A percentile compares a stretch with the other conserved stretches of the same genome.
Conservation (phyloP, 2,797 vertebrate genomes). For the Sandelia bainsii region DNA sequence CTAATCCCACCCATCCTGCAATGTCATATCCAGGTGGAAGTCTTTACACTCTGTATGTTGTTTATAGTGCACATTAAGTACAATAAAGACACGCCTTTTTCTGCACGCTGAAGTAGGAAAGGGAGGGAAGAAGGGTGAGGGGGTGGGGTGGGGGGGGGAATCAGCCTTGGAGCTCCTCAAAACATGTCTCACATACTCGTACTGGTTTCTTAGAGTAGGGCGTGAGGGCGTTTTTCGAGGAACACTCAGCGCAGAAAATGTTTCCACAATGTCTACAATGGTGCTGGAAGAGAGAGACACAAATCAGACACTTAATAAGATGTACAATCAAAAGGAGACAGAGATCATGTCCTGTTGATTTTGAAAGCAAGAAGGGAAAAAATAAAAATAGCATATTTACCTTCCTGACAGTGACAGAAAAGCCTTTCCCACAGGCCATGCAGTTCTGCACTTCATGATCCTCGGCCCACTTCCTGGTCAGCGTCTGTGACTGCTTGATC, state of each 20-base stretch:
- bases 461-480: conserved; percentile 98
- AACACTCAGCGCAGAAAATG: conserved; percentile 98
- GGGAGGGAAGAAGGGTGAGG: not conserved
- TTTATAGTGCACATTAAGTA: conserved; percentile 88
- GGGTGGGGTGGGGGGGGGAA: not conserved
- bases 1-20: conserved; percentile 14
- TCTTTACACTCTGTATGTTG: conserved; percentile 68
- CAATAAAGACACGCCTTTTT: conserved; percentile 70
- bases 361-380: not conserved
- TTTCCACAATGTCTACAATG: conserved; percentile 99
- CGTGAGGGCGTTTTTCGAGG: conserved; percentile 92
- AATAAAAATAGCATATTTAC: conserved; percentile 69
- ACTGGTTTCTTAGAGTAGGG: conserved; percentile 99
- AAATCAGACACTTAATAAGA: not conserved
- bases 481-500: conserved; percentile 96
- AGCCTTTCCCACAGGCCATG: conserved; percentile 96
- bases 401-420: conserved; percentile 94
- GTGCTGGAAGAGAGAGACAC: conserved; percentile 85
- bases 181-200: conserved; percentile 95
- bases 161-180: conserved; percentile 95
- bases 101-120: conserved; percentile 51
- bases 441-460: conserved; percentile 98
- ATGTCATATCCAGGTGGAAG: conserved; percentile 32
- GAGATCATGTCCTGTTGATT: no score
- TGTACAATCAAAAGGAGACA: not conserved